Base-by-base conservation (phyloP, 1,140 invertebrate genomes). In the Asbolus verrucosus region DNA sequence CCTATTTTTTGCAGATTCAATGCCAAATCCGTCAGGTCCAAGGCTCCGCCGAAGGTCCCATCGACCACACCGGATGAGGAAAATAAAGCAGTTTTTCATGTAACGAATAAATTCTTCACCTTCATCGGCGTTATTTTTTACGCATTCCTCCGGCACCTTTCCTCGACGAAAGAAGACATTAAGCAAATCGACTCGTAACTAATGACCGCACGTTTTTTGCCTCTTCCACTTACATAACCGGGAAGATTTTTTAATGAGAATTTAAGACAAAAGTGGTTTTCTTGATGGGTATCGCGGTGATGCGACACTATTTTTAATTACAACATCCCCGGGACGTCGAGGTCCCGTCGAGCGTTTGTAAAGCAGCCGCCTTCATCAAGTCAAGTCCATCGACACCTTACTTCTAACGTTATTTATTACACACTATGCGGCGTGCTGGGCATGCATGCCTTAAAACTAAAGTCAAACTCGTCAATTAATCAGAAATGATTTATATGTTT, bases 291-390 rank as follows among this genome's bases (percentile, higher is more conserved):
- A 63, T 63, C 61, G 61, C 11, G 18, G 33, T 63, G 61, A 63
- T 63, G 61, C 61, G 61, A 63, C 61, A 63, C 61, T 41, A 63
- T 63, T 63, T 63, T 63, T 63, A 63, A 63, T 63, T 63, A 63
- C 33, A 63, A 63, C 61, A 63, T 4, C 61, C 33, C 33, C 61
- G 18, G 61, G 61, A 63, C 21, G 61, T 21, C 61, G n/a, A 27
- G 6, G 14, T 63, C 61, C 61, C 19, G 61, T 14, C 18, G 61
- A 1, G 61, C 36, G 39, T 15, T 8, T 19, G 61, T 6, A 63
- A 63, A 39, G 61, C 61, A 63, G 61, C 61, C 61, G 61, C 61
- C 61, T 63, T 63, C 61, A 63, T 63, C 61, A 63, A 41, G 33
- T 41, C 33, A 63, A 14, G 33, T 39, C 61, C 39, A 63, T 63